Conservation (phyloP, 2,888 invertebrate genomes). For the Galerucella nymphaeae region DNA sequence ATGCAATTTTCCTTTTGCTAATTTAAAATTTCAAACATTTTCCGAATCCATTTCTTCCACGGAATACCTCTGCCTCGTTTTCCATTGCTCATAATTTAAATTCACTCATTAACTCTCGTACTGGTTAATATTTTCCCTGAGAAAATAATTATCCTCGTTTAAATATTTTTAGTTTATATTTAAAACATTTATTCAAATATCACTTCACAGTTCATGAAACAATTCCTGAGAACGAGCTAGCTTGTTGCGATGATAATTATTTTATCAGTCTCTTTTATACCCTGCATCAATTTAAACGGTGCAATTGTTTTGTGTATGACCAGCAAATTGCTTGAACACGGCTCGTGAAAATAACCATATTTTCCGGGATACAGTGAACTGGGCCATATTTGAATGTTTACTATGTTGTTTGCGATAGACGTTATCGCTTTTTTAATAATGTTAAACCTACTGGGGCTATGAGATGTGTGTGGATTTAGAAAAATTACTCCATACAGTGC, state of each 20-base stretch:
- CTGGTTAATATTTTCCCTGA: no score
- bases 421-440: constrained; percentile 20
- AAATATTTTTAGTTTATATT: neutral
- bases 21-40: no score
- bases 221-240: constrained; percentile 20
- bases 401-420: constrained; percentile 3
- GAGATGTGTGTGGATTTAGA: neutral
- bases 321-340: constrained; percentile 34
- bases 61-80: no score
- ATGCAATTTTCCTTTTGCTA: no score
- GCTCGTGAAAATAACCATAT: constrained; percentile 31
- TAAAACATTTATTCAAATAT: neutral
- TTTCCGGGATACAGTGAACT: constrained; percentile 20
- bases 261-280: constrained; percentile 23
- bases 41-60: no score
- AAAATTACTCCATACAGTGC: no score
- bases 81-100: no score
- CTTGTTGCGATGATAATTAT: constrained; percentile 26
- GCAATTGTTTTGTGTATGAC: constrained; percentile 32
- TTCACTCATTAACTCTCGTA: neutral
- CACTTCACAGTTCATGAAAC: neutral
- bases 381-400: constrained; percentile 17
- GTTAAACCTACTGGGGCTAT: neutral
- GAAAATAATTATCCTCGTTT: neutral
- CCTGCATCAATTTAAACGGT: constrained; percentile 24